Base-by-base conservation (phyloP, 2,113 vertebrate genomes). In the Morone chrysops region DNA sequence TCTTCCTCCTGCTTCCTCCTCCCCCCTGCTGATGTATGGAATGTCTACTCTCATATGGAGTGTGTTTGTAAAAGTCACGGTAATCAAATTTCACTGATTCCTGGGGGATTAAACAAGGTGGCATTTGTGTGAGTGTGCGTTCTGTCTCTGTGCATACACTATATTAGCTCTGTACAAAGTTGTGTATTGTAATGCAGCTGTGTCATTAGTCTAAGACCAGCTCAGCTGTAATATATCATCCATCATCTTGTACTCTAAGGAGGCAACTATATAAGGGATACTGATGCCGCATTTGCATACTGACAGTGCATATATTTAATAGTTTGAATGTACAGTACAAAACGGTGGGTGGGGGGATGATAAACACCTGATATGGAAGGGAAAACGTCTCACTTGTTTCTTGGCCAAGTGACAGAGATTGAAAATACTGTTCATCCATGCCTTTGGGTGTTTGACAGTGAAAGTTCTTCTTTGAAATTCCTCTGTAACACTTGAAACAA, bases 41-140 rank as follows among this genome's bases (percentile, higher is more conserved):
- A 88, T 62, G 92, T 94, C 92, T 92, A 62, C 80, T 92, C 90
- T 91, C 89, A 93, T 94, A 92, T 84, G 75, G 86, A 89, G 84
- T 74, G 90, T 93, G 91, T 91, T 93, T 93, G 91, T 93, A 92
- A 94, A 93, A 92, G 92, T 93, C 92, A 94, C 56, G 43, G 70
- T 94, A 94, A 93, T 94, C 90, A 92, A 90, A 93, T 94, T 89
- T 91, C 69, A 80, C 92, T 80, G 90, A 93, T 93, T 93, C 92
- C 84, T 40, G 22, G 81, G 84, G 89, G 89, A 93, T 92, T 93
- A 92, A 93, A 92, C 84, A 82, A 88, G 87, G 79, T 91, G 91
- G 85, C 82, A 81, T 87, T 75, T 85, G 79, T 89, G 89, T 83
- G 54, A 65, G 79, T 57, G 75, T 47, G 68, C 57, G 40, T 76